Percentiles rank a stretch among this genome's conserved stretches.
Evolutionary conservation across 1,140 invertebrate genomes (phyloP).

Genomic region (Lordiphosa collinella): DNA sequence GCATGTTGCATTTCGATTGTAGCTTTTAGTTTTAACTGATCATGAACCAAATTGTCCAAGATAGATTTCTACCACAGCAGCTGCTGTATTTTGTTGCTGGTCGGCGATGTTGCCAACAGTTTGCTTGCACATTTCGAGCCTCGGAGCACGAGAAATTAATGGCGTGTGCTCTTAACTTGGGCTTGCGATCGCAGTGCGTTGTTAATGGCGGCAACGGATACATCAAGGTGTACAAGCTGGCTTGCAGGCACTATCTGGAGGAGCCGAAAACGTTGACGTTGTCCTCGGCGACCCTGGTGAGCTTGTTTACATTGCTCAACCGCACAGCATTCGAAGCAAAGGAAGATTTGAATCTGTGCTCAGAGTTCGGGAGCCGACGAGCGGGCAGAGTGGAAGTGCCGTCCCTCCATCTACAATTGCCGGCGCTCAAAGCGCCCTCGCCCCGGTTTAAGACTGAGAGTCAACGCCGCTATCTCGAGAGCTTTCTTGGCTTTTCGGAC

Average conservation of each 20-base stretch:
- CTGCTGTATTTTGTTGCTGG: constrained; percentile 60
- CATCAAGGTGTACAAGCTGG: constrained; percentile 50
- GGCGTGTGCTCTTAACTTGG: constrained; percentile 19
- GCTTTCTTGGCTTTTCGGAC: background rate
- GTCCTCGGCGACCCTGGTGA: constrained; percentile 11
- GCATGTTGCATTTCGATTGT: background rate
- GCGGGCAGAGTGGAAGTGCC: constrained; percentile 8
- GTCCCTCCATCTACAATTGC: constrained; percentile 8
- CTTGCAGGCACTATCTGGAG: constrained; percentile 52
- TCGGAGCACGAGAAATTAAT: constrained; percentile 28
- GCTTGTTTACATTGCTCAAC: constrained; percentile 34
- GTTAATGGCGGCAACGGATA: constrained; percentile 26
- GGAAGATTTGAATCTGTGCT: constrained; percentile 15
- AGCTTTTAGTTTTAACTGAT: background rate
- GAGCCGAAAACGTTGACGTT: constrained; percentile 33
- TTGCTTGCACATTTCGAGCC: constrained; percentile 45
- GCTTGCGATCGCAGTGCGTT: constrained; percentile 27
- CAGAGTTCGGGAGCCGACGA: background rate
- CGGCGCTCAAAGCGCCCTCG: constrained; percentile 2
- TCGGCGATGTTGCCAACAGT: constrained; percentile 57
- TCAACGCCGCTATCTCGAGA: constrained; percentile 15
- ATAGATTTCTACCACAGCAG: constrained; percentile 53
- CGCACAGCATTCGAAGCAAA: constrained; percentile 2
- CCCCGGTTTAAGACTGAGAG: constrained; percentile 16
- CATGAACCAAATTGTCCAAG: constrained; percentile 51